phyloP scores from a whole-genome alignment of 2,113 vertebrate genomes.

The Morone chrysops region DNA sequence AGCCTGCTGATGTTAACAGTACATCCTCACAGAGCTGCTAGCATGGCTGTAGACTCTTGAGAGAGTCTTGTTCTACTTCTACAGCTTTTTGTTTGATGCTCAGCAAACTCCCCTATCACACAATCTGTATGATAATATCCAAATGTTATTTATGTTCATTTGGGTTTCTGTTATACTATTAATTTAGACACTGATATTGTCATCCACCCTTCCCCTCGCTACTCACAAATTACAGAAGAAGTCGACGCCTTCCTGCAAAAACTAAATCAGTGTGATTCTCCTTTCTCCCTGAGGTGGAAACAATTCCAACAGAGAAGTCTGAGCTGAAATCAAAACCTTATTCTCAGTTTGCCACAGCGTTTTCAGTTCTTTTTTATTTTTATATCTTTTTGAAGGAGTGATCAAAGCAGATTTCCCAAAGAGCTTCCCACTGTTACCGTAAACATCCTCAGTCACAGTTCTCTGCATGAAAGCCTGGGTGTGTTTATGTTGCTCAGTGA shows the following conservation, averaged over 20 bases:
- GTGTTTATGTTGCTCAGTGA: constrained; percentile 47
- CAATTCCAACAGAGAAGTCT: constrained; percentile 5
- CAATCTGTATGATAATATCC: background rate
- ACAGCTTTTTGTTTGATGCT: constrained; percentile 1
- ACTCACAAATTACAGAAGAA: constrained; percentile 27
- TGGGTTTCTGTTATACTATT: background rate
- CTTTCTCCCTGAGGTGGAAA: constrained; percentile 44
- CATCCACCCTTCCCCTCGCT: background rate
- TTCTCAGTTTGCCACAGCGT: constrained; percentile 16
- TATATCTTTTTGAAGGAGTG: constrained; percentile 37
- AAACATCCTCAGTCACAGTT: constrained; percentile 39
- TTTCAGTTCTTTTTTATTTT: constrained; percentile 24
- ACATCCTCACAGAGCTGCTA: background rate
- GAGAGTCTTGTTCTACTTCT: background rate
- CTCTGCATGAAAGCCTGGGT: constrained; percentile 39
- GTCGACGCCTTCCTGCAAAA: background rate
- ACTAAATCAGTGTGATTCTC: constrained; percentile 24
- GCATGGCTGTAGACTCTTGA: background rate
- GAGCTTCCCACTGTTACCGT: constrained; percentile 41
- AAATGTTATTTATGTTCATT: background rate
- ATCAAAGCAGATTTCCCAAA: constrained; percentile 60
- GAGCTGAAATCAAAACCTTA: constrained; percentile 32
- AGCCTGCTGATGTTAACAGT: background rate
- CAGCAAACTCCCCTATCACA: background rate
- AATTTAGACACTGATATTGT: constrained; percentile 8